phyloP scores from a whole-genome alignment of 2,113 vertebrate species.

The Baryphthengus martii region DNA sequence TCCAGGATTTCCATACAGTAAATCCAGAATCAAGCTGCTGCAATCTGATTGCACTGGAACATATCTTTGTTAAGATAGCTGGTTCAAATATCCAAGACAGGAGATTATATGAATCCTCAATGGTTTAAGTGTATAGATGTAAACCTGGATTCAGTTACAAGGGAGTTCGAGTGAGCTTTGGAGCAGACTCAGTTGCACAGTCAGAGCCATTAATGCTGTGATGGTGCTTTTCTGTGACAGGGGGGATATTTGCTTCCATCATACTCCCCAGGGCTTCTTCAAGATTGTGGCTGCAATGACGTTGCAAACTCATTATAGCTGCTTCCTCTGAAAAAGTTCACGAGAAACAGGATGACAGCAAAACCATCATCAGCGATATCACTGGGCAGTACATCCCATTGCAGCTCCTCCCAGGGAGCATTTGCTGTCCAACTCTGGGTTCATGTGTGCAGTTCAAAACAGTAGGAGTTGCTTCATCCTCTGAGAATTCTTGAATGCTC shows the following conservation, averaged over 20 bases:
- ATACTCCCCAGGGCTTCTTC: neutral
- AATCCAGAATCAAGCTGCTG: neutral
- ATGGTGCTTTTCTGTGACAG: neutral
- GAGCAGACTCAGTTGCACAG: neutral
- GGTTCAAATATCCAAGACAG: neutral
- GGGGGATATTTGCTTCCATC: neutral
- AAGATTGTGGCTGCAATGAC: neutral
- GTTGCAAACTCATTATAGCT: neutral
- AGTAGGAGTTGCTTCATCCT: conserved; percentile 59
- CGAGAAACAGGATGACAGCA: neutral
- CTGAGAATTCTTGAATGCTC: conserved; percentile 38
- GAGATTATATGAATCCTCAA: neutral
- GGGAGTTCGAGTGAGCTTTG: neutral
- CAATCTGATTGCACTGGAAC: neutral
- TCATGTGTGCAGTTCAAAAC: conserved; percentile 29
- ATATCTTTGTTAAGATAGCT: neutral
- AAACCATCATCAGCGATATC: fast-evolving
- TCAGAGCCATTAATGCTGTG: neutral
- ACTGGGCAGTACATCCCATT: neutral
- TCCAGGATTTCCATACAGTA: neutral
- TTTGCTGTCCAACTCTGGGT: neutral
- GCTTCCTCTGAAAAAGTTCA: neutral
- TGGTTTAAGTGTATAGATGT: neutral
- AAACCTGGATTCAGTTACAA: neutral
- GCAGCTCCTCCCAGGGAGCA: neutral